These are phyloP conservation scores for Pseudorectes ferrugineus DNA, from an alignment of 2,113 vertebrate genomes.

Conservation along the genomic window DNA sequence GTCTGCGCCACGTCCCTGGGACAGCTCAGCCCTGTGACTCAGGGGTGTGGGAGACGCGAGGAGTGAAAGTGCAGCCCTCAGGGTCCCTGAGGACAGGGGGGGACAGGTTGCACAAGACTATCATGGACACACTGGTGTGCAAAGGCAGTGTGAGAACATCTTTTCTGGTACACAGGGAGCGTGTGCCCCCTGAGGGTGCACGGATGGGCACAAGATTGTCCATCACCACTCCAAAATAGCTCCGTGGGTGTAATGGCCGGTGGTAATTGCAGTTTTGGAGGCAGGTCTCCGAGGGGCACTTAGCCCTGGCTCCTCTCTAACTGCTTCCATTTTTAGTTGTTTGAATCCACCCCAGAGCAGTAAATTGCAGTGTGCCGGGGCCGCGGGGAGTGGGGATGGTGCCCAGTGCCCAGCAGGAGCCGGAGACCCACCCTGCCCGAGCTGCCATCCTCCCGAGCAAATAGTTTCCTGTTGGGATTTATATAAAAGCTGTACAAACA, in stretches of 20 bases:
- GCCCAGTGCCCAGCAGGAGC: not conserved
- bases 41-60: not conserved
- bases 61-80: not conserved
- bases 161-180: rapidly evolving
- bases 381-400: not conserved
- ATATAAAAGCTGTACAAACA: not conserved
- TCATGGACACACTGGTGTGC: rapidly evolving
- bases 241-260: constrained; percentile 26
- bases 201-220: not conserved
- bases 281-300: not conserved
- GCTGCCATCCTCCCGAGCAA: not conserved
- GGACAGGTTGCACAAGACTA: not conserved
- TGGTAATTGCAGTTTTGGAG: constrained; percentile 2
- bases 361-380: not conserved
- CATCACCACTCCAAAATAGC: not conserved
- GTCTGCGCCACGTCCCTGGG: not conserved
- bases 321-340: constrained; percentile 50
- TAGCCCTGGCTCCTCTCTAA: not conserved
- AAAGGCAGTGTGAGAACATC: not conserved
- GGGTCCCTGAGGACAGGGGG: not conserved
- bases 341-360: not conserved
- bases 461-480: not conserved
- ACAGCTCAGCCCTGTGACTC: constrained; percentile 34
- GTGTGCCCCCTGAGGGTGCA: not conserved
- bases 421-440: not conserved